Conservation (phyloP, 2,797 vertebrate genomes). For the Pangasius krempfi region DNA sequence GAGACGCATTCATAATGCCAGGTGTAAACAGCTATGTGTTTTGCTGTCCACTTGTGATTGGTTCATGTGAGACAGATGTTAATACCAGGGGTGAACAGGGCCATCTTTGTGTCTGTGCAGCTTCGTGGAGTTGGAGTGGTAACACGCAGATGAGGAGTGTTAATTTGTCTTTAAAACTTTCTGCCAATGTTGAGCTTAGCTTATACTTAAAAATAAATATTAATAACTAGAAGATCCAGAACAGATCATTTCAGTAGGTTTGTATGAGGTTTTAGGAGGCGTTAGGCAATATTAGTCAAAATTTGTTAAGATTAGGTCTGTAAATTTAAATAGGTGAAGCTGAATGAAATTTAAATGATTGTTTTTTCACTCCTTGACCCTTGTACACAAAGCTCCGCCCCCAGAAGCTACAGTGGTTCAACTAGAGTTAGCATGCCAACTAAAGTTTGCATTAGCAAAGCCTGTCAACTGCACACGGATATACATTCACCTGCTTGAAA, state of each 20-base stretch:
- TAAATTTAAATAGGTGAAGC: not conserved
- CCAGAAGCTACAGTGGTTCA: not conserved
- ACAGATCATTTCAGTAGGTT: not conserved
- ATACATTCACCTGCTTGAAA: not conserved
- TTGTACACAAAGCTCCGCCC: not conserved
- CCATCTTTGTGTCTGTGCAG: not conserved
- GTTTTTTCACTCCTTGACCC: not conserved
- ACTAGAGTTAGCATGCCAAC: not conserved
- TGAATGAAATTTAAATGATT: not conserved
- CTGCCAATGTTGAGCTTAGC: not conserved
- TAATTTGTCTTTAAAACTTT: not conserved
- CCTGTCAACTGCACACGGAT: not conserved
- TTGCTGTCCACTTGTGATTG: not conserved
- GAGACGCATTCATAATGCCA: not conserved
- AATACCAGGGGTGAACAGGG: not conserved
- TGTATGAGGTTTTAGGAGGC: not conserved
- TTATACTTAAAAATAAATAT: not conserved
- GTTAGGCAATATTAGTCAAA: not conserved
- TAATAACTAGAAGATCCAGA: not conserved
- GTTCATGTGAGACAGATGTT: not conserved
- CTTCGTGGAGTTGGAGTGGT: not conserved
- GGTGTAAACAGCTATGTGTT: not conserved
- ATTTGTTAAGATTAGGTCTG: not conserved
- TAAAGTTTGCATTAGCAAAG: not conserved
- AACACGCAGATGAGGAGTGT: not conserved